Evolutionary conservation across 2,888 invertebrate species (phyloP), one percentile per base, ranked within the genome.

Genomic region (Meganola albula): DNA sequence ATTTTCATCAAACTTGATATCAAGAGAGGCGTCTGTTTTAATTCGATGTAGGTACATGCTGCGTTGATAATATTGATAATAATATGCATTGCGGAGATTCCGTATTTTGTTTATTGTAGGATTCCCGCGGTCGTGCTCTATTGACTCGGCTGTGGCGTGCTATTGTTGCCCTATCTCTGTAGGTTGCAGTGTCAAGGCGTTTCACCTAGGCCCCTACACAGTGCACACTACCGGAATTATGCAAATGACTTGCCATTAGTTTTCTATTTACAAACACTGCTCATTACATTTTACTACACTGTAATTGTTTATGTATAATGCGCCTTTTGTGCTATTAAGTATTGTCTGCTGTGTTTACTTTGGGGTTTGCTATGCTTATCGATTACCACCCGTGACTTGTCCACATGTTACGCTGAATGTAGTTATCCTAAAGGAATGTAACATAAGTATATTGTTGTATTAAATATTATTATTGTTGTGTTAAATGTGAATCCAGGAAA

Each of bases 181-280:
- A 68, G 70, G 75, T 66, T 70, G 70, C 71, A 74, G 61, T 76
- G 78, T 78, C 76, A 79, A 78, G 78, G 78, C 55, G 61, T 58
- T 58, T 58, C 52, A 53, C 46, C 55, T 51, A 51, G 48, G 44
- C 52, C 48, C 49, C 53, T 45, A 49, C 44, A 55, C 22, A 51
- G 41, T 38, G 48, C 43, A n/a, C 33, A 28, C 34, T 20, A 20
- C 4, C 44, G 27, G 27, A 37, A 46, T 51, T 51, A 55, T 60
- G 52, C 43, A 48, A 52, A 60, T 55, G 39, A 32, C 33, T 40
- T 34, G 27, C 22, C 26, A 26, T 39, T 37, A 27, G 18, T 32
- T 24, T 28, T 14, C 10, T 31, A 31, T 36, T n/a, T n/a, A n/a
- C n/a, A n/a, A n/a, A n/a, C n/a, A n/a, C 34, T 37, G 27, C 27